Base-by-base conservation (phyloP, 2,888 invertebrate genomes). In the Ophion obscuratus region DNA sequence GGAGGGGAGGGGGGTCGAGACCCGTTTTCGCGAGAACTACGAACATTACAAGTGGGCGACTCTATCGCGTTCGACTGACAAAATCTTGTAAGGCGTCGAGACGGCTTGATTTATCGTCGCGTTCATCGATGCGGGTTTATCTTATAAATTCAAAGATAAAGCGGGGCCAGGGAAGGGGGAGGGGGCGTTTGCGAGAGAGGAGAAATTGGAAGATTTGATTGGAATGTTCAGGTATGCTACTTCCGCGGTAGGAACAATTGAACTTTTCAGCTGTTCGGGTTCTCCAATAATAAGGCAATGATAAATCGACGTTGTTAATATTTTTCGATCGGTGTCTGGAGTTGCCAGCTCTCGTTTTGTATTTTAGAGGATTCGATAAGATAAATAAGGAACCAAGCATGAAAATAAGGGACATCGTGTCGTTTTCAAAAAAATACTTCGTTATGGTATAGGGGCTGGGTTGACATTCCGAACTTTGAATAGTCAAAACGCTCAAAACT, bases 121-220 rank as follows among this genome's bases (percentile, higher is more conserved):
- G 82, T 68, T 76, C 83, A 85, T 87, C 86, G 85, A 88, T 87
- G 88, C 85, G 85, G 88, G 89, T 87, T 89, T 89, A 87, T 88
- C 88, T 88, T 83, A 87, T 88, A 87, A 88, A 84, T 81, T 85
- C 79, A 79, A 78, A 87, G 80, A 82, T 20, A 66, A 47, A 80
- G 73, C 44, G 77, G 64, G 3, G 40, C 36, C 64, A 24, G 44
- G 31, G 31, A 47, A 73, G 80, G 57, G 40, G 17, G 53, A 31
- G 44, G n/a, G 47, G 44, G 27, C 24, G 59, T 3, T 61, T 10
- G 9, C 2, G 57, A 27, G 57, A 10, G 17, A 40, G 67, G 44
- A 67, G 31, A 61, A 53, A 59, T 61, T 17, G 27, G 36, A 24
- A 62, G 59, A 61, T 81, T 68, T 47, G 61, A 75, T 44, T 81